Evolutionary conservation across 1,140 invertebrate species (phyloP), one percentile per base, ranked within the genome.

Genomic region (Brachionus asplanchnoidis): DNA sequence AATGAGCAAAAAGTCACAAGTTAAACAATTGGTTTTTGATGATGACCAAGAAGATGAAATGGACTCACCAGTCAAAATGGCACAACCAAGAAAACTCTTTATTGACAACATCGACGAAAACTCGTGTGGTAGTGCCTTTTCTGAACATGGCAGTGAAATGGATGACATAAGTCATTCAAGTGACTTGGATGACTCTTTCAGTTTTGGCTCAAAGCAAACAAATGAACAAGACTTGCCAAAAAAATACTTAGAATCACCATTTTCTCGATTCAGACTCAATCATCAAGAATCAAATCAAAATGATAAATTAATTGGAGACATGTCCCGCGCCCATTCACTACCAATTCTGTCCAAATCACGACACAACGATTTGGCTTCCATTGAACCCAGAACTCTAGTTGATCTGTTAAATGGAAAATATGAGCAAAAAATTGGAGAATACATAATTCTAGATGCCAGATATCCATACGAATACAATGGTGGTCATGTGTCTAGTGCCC

Each of bases 401-500:
- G 77, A 56, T 53, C 17, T 79, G n/a, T 12, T 79, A 7, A 53
- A 50, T 28, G 77, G 77, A 5, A 26, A 79, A 79, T 79, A 79
- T 60, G 26, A 60, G 4, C 8, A 53, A 12, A 60, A 79, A 53
- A 79, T 79, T 20, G 77, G 53, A 14, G 50, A 53, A 79, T 79
- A 28, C 44, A 28, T 85, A 28, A 88, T 92, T 26, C 88, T 92
- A 56, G 91, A 91, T 87, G 91, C 89, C 87, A 93, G 97, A 1
- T 99, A 97, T 90, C 97, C 97, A 0, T 99, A 98, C 88, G 97
- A 99, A 89, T 99, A 90, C 88, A 93, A 96, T n/a, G 97, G 95
- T 20, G 97, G 97, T 0, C 97, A 99, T 88, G 97, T 99, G 46
- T 87, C 89, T 14, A 46, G 94, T 1, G 95, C 95, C 0, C 86